A percentile compares a stretch with the other conserved stretches of the same genome.
These are phyloP conservation scores for Coboldia fuscipes DNA, from an alignment of 1,140 invertebrate genomes.

Conservation along the genomic window DNA sequence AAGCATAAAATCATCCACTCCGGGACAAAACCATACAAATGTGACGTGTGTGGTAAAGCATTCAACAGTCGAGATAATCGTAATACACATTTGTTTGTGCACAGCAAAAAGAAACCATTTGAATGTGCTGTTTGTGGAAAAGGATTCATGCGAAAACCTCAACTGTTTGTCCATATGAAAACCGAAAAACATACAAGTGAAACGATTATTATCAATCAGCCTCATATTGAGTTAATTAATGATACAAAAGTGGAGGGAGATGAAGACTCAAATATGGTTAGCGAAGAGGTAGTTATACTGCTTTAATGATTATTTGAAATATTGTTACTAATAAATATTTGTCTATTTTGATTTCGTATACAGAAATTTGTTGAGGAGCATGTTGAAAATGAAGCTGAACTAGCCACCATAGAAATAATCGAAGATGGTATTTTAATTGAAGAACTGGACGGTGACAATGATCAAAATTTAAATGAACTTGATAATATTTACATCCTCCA, in stretches of 20 bases:
- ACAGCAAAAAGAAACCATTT: conserved; percentile 70
- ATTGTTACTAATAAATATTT: not conserved
- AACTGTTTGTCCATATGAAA: conserved; percentile 59
- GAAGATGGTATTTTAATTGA: no score
- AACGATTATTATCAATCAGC: conserved; percentile 59
- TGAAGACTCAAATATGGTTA: no score
- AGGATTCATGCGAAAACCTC: conserved; percentile 65
- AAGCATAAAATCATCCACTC: conserved; percentile 62
- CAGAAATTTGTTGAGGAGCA: not conserved
- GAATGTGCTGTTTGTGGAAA: conserved; percentile 59
- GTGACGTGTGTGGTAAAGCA: conserved; percentile 69
- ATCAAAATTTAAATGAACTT: no score
- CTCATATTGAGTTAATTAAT: no score
- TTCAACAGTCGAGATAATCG: conserved; percentile 67
- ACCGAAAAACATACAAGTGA: conserved; percentile 45
- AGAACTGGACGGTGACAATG: no score
- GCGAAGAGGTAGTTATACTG: not conserved
- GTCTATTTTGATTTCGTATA: not conserved
- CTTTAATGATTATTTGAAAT: not conserved
- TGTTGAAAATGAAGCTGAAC: not conserved
- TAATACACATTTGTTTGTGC: conserved; percentile 64
- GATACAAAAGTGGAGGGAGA: no score
- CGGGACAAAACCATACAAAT: conserved; percentile 54
- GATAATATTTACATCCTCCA: no score
- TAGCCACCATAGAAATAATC: not conserved